A percentile compares a stretch with the other conserved stretches of the same genome.
phyloP scores from a whole-genome alignment of 2,888 invertebrate species.

The Seladonia tumulorum region DNA sequence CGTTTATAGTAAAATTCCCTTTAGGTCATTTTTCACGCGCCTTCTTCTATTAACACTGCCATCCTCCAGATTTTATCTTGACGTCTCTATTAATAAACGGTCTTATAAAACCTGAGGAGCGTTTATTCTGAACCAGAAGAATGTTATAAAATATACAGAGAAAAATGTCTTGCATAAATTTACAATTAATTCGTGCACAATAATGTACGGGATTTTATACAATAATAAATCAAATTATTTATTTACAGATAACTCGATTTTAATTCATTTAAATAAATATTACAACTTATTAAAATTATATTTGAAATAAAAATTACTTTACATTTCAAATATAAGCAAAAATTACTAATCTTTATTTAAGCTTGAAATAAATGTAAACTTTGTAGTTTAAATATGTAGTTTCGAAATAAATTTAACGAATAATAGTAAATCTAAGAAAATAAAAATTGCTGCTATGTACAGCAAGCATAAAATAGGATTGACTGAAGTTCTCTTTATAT shows the following conservation, averaged over 20 bases:
- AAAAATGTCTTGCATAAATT: background rate
- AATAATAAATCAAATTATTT: background rate
- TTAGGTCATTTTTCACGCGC: conserved; percentile 33
- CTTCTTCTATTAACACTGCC: conserved; percentile 2
- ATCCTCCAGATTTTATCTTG: conserved; percentile 48
- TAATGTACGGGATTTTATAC: background rate
- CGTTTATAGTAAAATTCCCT: conserved; percentile 40
- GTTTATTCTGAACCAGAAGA: background rate
- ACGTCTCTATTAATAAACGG: conserved; percentile 42
- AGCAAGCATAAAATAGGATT: background rate
- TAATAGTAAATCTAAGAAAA: background rate
- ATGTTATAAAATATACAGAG: background rate
- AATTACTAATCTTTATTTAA: background rate
- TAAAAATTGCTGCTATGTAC: background rate
- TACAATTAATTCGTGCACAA: background rate
- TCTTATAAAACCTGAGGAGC: conserved; percentile 24
- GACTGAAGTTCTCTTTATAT: background rate
- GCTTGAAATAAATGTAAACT: background rate
- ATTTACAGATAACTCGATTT: no score
- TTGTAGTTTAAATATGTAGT: background rate
- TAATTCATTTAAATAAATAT: no score
- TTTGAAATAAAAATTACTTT: no score
- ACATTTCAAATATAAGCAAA: background rate
- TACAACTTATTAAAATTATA: no score
- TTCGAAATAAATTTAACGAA: background rate